Base-by-base conservation (phyloP, 2,888 invertebrate species). In the Drosophila gaucha region DNA sequence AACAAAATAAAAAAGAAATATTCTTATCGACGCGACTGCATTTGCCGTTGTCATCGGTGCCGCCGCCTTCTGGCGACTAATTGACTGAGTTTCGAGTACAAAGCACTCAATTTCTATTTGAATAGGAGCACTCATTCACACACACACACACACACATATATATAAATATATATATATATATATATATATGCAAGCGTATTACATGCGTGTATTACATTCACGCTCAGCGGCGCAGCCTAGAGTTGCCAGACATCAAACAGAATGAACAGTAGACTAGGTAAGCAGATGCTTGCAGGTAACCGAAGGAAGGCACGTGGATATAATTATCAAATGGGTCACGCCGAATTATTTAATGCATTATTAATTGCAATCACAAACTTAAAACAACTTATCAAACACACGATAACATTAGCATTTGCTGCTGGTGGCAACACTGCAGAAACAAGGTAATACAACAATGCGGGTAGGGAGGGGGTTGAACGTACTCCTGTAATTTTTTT, bases 21-120 rank as follows among this genome's bases (percentile, higher is more conserved):
- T 54, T 55, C 39, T 60, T 57, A 62, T 57, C 43, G 54, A 58
- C 16, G 57, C 54, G 62, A 51, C 43, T 46, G 51, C 63, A 52
- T 51, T 47, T 41, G 6, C 8, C 55, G 69, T 62, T 67, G 67
- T 62, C 72, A 62, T 59, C 70, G 58, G 44, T 64, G 71, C 55
- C 70, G 75, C 67, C 74, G 70, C 70, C 67, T 69, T 69, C 46
- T 65, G 72, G 64, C 75, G 75, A 75, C 75, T 71, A 80, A 73
- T 73, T 73, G 73, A 73, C 73, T 74, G 66, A 74, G 66, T 63
- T 66, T 69, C 56, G 74, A 74, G 74, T 74, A 74, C 74, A 74
- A 74, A 77, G 74, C 78, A 80, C 84, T 84, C 58, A 80, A 78
- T 80, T 84, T 84, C 67, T 84, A 80, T 83, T 83, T 78, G 80